Evolutionary conservation across 2,113 vertebrate species (phyloP).

Genomic region (Peromyscus polionotus): DNA sequence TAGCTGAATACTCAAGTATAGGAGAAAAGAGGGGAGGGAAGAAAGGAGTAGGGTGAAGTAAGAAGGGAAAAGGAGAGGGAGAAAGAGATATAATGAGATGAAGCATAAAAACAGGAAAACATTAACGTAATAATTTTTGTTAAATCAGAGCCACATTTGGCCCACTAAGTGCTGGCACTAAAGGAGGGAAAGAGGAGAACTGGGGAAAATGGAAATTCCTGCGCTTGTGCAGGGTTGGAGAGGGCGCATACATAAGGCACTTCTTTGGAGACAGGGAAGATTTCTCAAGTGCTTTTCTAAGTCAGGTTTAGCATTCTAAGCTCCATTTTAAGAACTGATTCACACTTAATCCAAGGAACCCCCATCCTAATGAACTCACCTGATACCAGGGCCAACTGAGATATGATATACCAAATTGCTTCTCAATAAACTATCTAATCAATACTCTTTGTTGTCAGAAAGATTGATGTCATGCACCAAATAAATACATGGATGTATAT

Average conservation of each 20-base stretch:
- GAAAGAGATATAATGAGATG: neutral
- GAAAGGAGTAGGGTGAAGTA: no score
- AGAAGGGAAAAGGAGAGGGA: neutral
- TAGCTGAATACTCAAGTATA: neutral
- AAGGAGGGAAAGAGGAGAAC: neutral
- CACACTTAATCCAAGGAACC: neutral
- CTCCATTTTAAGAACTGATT: slow-evolving; percentile 34
- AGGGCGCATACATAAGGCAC: neutral
- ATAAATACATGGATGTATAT: neutral
- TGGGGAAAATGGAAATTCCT: neutral
- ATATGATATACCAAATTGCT: neutral
- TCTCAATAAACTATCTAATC: neutral
- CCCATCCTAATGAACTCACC: neutral
- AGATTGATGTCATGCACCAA: neutral
- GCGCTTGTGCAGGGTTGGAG: neutral
- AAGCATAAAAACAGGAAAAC: neutral
- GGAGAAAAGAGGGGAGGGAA: neutral
- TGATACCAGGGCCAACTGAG: neutral
- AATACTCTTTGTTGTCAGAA: neutral
- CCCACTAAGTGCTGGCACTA: neutral
- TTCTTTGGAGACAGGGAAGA: neutral
- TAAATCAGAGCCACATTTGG: accelerated
- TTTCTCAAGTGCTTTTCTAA: neutral
- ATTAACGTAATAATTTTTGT: neutral
- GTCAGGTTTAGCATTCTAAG: neutral